Percentiles rank a stretch among this genome's conserved stretches.
These are phyloP conservation scores for Sinhomidia bicolor DNA, from an alignment of 2,888 invertebrate species.

Conservation along the genomic window DNA sequence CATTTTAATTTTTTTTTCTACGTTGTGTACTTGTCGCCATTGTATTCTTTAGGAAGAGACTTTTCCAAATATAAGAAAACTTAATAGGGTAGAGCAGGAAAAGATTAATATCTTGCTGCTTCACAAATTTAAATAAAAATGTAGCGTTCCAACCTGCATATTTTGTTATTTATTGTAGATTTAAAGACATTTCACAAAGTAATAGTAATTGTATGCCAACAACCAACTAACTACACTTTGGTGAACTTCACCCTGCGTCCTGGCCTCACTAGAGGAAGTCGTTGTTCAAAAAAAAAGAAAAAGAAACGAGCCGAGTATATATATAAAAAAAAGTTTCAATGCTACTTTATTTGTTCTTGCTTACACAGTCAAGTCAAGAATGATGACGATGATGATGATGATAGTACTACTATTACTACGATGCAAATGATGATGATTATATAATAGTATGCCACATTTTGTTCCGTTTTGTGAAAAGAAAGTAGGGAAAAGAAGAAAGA, in stretches of 20 bases:
- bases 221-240: neutral
- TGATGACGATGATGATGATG: neutral
- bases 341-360: constrained; percentile 12
- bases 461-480: neutral
- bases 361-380: constrained; percentile 18
- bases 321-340: too few species aligned
- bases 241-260: constrained; percentile 11
- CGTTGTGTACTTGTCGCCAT: too few species aligned
- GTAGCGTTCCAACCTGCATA: constrained; percentile 13
- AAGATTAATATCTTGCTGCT: constrained; percentile 13
- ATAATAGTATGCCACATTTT: neutral
- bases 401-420: too few species aligned
- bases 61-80: neutral
- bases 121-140: constrained; percentile 21
- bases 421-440: constrained; percentile 23
- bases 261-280: constrained; percentile 7
- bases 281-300: constrained; percentile 22
- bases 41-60: neutral
- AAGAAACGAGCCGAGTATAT: too few species aligned
- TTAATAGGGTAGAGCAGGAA: constrained; percentile 18
- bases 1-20: too few species aligned
- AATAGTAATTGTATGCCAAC: constrained; percentile 36
- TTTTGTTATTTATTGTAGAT: constrained; percentile 14
- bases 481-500: too few species aligned
- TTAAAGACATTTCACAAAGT: constrained; percentile 27